Evolutionary conservation across 2,113 vertebrate species (phyloP), one percentile per base, ranked within the genome.

Genomic region (Cyanoramphus novaezelandiae): DNA sequence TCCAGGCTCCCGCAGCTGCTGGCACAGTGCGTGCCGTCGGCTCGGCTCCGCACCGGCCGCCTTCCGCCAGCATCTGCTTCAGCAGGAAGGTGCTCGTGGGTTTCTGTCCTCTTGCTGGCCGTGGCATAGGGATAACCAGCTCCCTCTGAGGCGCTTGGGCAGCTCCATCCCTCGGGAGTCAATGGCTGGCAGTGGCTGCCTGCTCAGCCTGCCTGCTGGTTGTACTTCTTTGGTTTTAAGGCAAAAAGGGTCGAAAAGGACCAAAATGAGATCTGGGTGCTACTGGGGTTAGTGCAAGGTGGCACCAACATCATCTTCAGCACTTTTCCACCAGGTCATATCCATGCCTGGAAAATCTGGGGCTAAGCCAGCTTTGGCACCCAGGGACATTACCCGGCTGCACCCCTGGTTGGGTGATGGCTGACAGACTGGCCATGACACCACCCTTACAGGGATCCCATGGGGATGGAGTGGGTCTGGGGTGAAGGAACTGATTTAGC

Each of bases 101-200:
- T 18, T 90, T 50, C 43, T 27, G 16, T 39, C 35, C 0, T 2
- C n/a, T 70, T 7, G 27, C n/a, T 1, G 5, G 5, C 59, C 0
- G 0, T 1, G 3, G 47, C 43, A 31, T 11, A 0, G 2, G 31
- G 25, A 13, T 11, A 19, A 27, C 1, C 0, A 0, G n/a, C 25
- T 46, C 15, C 16, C 7, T 11, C 5, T 0, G 0, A 76, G 43
- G 49, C 44, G 7, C 28, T 80, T 0, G 1, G 57, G 43, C 39
- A 18, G 25, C 69, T 78, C 59, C 1, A 2, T 7, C 31, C 35
- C 57, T 37, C 0, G 0, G 49, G 49, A 76, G 5, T 0, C 1
- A 0, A 0, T 29, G 47, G n/a, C 28, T 2, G 3, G 24, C 11
- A 10, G 7, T 7, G 16, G 27, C 7, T 83, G 28, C 27, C 31